phyloP scores from a whole-genome alignment of 2,797 vertebrate species.

The Takifugu rubripes region DNA sequence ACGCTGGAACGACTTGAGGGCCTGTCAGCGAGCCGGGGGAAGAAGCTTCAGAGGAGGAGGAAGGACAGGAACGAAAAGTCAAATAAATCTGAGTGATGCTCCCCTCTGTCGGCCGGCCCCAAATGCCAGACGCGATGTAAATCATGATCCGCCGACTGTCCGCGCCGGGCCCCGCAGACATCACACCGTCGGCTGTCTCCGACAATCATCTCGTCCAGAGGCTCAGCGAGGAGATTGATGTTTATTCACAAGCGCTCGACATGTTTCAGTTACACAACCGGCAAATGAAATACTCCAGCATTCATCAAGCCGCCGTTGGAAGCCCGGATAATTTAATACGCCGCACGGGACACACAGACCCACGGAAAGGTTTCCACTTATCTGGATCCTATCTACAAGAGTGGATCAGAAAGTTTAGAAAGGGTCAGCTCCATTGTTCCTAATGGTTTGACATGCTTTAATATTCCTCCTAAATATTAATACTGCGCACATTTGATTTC shows the following conservation, averaged over 20 bases:
- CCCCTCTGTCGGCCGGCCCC: conserved; percentile 63
- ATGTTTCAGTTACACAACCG: conserved; percentile 76
- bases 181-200: conserved; percentile 74
- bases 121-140: conserved; percentile 80
- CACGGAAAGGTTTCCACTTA: conserved; percentile 55
- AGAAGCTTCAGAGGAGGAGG: conserved; percentile 49
- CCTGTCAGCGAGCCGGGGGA: conserved; percentile 69
- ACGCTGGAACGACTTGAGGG: conserved; percentile 76
- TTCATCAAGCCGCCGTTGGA: conserved; percentile 63
- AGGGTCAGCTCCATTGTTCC: conserved; percentile 58
- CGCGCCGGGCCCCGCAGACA: conserved; percentile 68
- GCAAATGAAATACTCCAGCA: conserved; percentile 65
- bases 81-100: conserved; percentile 82
- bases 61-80: conserved; percentile 68
- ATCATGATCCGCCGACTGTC: conserved; percentile 73
- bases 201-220: conserved; percentile 69
- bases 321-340: conserved; percentile 66
- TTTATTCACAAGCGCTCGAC: conserved; percentile 76
- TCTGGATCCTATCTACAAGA: conserved; percentile 56
- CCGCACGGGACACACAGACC: conserved; percentile 33
- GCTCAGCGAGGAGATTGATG: conserved; percentile 72
- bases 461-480: conserved; percentile 68
- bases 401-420: conserved; percentile 63
- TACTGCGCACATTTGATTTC: conserved; percentile 60
- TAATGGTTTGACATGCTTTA: conserved; percentile 62